Conservation (phyloP, 2,797 vertebrate genomes). For the Pteropus rufus region DNA sequence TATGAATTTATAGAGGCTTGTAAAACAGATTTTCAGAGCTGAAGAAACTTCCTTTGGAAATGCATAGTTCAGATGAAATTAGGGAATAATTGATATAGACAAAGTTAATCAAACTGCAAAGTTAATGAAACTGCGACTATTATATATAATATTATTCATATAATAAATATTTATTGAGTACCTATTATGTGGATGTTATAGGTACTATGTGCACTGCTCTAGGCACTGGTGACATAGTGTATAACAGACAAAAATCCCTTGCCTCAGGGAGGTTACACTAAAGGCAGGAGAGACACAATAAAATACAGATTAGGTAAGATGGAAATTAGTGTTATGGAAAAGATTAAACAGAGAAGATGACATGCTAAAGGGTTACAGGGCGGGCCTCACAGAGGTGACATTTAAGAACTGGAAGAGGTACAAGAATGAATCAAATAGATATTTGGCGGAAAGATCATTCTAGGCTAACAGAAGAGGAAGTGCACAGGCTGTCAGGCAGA, state of each 20-base stretch:
- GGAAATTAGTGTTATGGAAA: not conserved
- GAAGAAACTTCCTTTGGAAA: conserved; percentile 5
- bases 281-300: not conserved
- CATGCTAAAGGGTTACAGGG: not conserved
- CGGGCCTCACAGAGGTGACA: not conserved
- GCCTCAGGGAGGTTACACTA: not conserved
- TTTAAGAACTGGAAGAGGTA: not conserved
- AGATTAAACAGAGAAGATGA: not conserved
- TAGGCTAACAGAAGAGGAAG: not conserved
- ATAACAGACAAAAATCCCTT: not conserved
- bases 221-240: not conserved
- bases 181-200: not conserved
- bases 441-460: not conserved
- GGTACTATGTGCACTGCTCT: not conserved
- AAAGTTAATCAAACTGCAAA: not conserved
- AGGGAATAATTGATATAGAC: not conserved
- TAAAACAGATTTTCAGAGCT: not conserved
- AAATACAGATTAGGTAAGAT: not conserved
- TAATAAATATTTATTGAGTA: conserved; percentile 21
- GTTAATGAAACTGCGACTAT: not conserved
- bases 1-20: not conserved
- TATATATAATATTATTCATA: not conserved
- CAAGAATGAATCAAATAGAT: not conserved
- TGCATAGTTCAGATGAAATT: not conserved
- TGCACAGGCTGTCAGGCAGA: not conserved